Conservation (phyloP, 2,797 vertebrate species). For the Bufotes viridis region DNA sequence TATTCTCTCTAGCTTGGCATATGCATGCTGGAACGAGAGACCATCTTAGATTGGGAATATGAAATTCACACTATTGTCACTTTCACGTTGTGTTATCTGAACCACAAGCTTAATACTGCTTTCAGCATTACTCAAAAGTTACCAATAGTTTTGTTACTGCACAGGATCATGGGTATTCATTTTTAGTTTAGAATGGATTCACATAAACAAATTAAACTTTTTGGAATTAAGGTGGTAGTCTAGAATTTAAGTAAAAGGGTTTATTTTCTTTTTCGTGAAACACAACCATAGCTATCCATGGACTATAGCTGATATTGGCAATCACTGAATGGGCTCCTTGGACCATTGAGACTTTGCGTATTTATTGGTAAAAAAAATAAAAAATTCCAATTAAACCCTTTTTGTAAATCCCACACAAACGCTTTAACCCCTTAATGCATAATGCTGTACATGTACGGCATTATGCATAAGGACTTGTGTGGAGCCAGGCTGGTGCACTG, state of each 20-base stretch:
- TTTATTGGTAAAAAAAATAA: too few relatives aligned
- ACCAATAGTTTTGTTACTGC: not conserved
- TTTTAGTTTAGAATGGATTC: not conserved
- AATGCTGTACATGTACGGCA: too few relatives aligned
- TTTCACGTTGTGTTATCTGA: slow-evolving; percentile 6
- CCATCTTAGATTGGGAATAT: slow-evolving; percentile 30
- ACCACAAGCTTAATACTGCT: not conserved
- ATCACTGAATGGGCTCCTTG: too few relatives aligned
- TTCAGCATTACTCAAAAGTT: not conserved
- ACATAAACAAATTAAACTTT: not conserved
- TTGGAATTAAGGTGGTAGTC: not conserved
- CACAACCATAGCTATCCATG: not conserved
- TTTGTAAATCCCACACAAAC: too few relatives aligned
- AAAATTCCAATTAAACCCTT: too few relatives aligned
- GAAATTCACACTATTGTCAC: slow-evolving; percentile 10
- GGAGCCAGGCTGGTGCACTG: too few relatives aligned
- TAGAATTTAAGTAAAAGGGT: not conserved
- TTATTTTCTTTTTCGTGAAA: not conserved
- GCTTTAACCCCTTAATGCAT: too few relatives aligned
- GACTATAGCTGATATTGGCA: not conserved
- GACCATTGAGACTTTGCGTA: too few relatives aligned
- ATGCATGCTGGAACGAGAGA: slow-evolving; percentile 39
- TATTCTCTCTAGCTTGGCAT: slow-evolving; percentile 56
- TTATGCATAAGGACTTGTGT: too few relatives aligned
- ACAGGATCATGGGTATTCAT: not conserved